Base-by-base conservation (phyloP, 2,888 invertebrate genomes). In the Geotrupes spiniger region DNA sequence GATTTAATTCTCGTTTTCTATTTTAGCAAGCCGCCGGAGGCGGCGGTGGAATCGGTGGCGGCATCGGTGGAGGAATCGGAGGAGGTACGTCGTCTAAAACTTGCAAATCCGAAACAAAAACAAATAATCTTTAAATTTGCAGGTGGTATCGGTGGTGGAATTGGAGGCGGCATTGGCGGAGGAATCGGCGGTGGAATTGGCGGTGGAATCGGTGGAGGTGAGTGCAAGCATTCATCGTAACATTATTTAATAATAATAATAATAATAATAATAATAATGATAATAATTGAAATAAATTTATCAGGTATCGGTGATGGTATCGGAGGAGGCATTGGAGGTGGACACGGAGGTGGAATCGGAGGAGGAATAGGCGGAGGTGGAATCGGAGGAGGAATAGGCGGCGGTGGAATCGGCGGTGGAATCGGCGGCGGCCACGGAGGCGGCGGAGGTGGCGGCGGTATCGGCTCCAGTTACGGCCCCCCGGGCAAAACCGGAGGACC, bases 401-500 rank as follows among this genome's bases (percentile, higher is more conserved):
- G 63, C 63, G 68, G 74, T 29, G 76, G 74, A 52, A 67, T 69
- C 46, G 73, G 73, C 10, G 63, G 63, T 8, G 44, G 42, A 8
- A 47, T 42, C 29, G 42, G 42, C 44, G 67, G 69, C 38, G 67
- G 68, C 27, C 65, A 66, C 10, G 60, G 57, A 47, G 58, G 59
- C 36, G 54, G 58, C 31, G 57, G 58, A 11, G 58, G 59, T 9
- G 63, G 62, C 53, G 66, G 53, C 40, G 66, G 59, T 44, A 60
- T 73, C 45, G 73, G 73, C 49, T 49, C 63, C 57, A 73, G 71
- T 55, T 74, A 74, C 65, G 73, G 73, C 36, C 67, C 74, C 46
- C 74, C 75, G 42, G 72, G 72, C 58, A 74, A 74, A 61, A 68
- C 74, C 52, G 75, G 74, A 51, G 75, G 74, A 52, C 74, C 74